Evolutionary conservation across 2,888 invertebrate species (phyloP).

Genomic region (Erebia epiphron): DNA sequence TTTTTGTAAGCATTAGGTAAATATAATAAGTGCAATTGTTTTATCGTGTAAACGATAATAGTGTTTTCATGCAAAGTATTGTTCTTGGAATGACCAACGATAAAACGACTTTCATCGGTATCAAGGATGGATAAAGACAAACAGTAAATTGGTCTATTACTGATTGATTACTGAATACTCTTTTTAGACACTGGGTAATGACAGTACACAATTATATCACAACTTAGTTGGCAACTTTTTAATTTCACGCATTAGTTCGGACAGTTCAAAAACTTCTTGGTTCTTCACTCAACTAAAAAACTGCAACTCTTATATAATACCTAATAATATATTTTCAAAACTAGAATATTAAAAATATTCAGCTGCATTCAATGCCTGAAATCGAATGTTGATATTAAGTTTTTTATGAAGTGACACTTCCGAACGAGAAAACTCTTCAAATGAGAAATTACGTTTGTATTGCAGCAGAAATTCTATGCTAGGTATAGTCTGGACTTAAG

Average conservation of each 20-base stretch:
- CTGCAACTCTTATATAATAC: too few relatives aligned
- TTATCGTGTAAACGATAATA: slow-evolving; percentile 3
- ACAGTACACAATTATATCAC: too few relatives aligned
- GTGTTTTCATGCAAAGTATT: slow-evolving; percentile 9
- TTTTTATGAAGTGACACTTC: background rate
- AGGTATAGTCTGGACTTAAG: background rate
- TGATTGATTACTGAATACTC: background rate
- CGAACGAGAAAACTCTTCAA: background rate
- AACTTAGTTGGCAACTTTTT: too few relatives aligned
- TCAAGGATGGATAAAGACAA: background rate
- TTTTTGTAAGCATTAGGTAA: slow-evolving; percentile 16
- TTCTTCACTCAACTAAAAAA: too few relatives aligned
- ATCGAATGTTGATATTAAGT: too few relatives aligned
- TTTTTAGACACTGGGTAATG: background rate
- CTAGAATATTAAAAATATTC: too few relatives aligned
- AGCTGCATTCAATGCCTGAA: too few relatives aligned
- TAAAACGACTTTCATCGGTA: background rate
- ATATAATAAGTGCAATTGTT: slow-evolving; percentile 15
- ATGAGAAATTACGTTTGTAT: too few relatives aligned
- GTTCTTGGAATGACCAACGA: background rate
- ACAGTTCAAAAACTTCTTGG: too few relatives aligned
- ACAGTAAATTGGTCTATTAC: background rate
- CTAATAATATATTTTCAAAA: too few relatives aligned
- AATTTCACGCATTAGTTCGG: too few relatives aligned
- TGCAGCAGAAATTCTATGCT: background rate